phyloP scores from a whole-genome alignment of 1,140 invertebrate species.

The Saccostrea glomerata region DNA sequence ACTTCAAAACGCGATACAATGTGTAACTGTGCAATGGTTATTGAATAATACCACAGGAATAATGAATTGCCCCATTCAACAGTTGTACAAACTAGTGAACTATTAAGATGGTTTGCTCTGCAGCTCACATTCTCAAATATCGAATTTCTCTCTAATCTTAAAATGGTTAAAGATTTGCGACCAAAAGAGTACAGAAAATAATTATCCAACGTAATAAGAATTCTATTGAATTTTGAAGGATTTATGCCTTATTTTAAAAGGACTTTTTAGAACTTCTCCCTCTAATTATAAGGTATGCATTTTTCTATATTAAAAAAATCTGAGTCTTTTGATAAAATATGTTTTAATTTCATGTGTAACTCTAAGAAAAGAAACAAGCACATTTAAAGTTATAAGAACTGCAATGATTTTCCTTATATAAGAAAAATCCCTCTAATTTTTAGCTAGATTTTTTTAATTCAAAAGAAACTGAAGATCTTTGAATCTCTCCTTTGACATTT shows the following conservation, averaged over 20 bases:
- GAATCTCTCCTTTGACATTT: background rate
- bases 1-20: background rate
- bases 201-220: background rate
- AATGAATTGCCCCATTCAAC: background rate
- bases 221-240: slow-evolving; percentile 1
- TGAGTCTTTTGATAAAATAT: background rate
- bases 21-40: background rate
- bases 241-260: background rate
- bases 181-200: background rate
- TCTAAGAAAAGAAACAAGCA: background rate
- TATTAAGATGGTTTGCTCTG: background rate
- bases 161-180: slow-evolving; percentile 10
- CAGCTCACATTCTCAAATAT: background rate
- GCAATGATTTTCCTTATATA: background rate
- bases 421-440: background rate
- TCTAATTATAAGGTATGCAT: background rate
- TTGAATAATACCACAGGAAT: background rate
- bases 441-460: background rate
- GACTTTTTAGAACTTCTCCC: background rate
- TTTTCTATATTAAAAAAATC: background rate
- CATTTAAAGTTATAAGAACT: background rate
- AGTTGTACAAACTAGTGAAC: background rate
- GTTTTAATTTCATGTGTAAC: background rate
- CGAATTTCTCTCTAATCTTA: background rate
- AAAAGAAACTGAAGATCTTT: background rate